phyloP scores from a whole-genome alignment of 2,888 invertebrate species.

The Lapara coniferarum region DNA sequence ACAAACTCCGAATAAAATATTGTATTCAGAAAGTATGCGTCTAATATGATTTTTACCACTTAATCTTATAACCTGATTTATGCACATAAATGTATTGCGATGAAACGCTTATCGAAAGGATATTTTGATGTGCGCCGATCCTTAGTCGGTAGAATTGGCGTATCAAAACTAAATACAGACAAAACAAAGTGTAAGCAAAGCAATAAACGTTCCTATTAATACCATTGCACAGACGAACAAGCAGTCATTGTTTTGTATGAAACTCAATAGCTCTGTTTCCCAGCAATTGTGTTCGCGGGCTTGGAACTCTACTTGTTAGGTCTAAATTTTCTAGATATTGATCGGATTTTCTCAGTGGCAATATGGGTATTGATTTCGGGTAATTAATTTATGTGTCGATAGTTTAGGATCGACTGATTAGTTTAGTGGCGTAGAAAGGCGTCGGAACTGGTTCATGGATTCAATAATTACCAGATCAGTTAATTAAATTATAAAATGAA shows the following conservation, averaged over 20 bases:
- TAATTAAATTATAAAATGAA: background rate
- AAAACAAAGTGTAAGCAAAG: background rate
- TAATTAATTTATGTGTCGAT: background rate
- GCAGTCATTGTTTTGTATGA: background rate
- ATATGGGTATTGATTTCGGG: background rate
- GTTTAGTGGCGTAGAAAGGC: too few relatives aligned
- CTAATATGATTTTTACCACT: too few relatives aligned
- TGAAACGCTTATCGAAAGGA: too few relatives aligned
- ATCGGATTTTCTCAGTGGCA: background rate
- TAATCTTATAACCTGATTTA: too few relatives aligned
- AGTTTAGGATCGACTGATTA: too few relatives aligned
- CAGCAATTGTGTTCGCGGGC: background rate
- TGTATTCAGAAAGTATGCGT: too few relatives aligned
- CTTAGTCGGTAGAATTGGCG: background rate
- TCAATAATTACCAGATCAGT: background rate
- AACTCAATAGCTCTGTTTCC: conserved; percentile 3
- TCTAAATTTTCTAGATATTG: background rate
- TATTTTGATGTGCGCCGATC: background rate
- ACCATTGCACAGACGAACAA: conserved; percentile 4
- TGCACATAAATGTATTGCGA: too few relatives aligned
- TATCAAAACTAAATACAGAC: conserved; percentile 11
- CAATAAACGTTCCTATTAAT: conserved; percentile 11
- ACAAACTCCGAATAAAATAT: too few relatives aligned
- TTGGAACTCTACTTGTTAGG: background rate
- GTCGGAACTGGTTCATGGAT: background rate